Evolutionary conservation across 2,797 vertebrate species (phyloP).

Genomic region (Lepus oiostolus): DNA sequence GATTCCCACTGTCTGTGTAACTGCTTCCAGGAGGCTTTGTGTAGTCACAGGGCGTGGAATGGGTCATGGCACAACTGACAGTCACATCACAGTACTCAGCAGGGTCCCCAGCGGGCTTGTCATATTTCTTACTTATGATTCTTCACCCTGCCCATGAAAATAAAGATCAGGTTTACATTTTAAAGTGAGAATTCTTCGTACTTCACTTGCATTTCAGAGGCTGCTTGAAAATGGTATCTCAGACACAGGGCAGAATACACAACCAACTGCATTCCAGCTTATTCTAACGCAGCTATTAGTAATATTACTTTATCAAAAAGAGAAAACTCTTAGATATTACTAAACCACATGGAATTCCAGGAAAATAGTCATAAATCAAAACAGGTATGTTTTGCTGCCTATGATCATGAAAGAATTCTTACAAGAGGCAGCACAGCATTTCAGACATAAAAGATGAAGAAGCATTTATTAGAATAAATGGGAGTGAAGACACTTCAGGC

Average conservation of each 20-base stretch:
- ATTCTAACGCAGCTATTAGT: neutral
- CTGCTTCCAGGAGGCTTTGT: neutral
- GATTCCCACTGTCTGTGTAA: neutral
- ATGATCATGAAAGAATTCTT: neutral
- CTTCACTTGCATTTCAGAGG: neutral
- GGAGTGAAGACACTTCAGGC: neutral
- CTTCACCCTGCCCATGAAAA: neutral
- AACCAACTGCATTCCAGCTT: neutral
- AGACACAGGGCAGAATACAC: neutral
- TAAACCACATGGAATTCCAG: neutral
- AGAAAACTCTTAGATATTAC: neutral
- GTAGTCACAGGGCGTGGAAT: neutral
- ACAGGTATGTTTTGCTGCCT: neutral
- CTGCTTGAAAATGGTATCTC: neutral
- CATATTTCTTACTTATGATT: neutral
- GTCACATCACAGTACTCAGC: neutral
- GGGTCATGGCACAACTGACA: neutral
- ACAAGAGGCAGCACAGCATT: neutral
- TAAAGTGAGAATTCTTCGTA: neutral
- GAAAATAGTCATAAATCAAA: neutral
- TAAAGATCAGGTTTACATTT: neutral
- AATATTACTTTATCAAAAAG: slow-evolving; percentile 1
- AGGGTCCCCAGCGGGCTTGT: neutral
- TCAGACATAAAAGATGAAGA: neutral
- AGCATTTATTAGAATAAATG: neutral